phyloP scores from a whole-genome alignment of 2,888 invertebrate species.

The Dendrolimus houi region DNA sequence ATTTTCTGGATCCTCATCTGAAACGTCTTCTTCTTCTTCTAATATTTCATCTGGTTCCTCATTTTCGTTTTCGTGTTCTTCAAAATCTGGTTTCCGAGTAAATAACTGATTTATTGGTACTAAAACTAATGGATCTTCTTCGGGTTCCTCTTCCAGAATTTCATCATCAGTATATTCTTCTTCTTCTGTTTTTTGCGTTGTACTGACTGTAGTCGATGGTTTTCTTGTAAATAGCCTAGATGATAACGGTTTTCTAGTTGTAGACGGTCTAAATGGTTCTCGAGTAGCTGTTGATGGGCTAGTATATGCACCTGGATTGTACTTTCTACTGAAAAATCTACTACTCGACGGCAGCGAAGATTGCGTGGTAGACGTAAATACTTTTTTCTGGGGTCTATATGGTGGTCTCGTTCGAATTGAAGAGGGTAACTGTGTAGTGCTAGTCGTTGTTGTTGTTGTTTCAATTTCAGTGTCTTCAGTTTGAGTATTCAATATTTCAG shows the following conservation, averaged over 20 bases:
- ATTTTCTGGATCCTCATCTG: constrained; percentile 27
- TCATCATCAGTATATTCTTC: constrained; percentile 56
- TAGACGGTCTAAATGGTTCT: constrained; percentile 36
- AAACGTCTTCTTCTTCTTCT: constrained; percentile 31
- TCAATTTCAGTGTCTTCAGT: constrained; percentile 21
- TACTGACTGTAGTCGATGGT: constrained; percentile 56
- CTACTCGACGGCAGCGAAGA: constrained; percentile 46
- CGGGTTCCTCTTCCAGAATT: constrained; percentile 50
- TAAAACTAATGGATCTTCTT: constrained; percentile 54
- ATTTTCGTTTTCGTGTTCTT: constrained; percentile 29
- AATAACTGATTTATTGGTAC: constrained; percentile 63
- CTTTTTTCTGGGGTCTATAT: constrained; percentile 54
- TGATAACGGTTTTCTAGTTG: constrained; percentile 52
- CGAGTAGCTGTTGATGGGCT: constrained; percentile 56
- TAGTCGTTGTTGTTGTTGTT: constrained; percentile 48
- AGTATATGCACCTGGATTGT: constrained; percentile 62
- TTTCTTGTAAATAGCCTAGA: constrained; percentile 50
- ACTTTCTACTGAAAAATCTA: constrained; percentile 66
- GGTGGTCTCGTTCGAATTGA: constrained; percentile 47
- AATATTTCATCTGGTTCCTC: constrained; percentile 28
- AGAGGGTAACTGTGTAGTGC: constrained; percentile 24
- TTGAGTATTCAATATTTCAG: constrained; percentile 21
- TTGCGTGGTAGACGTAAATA: constrained; percentile 62
- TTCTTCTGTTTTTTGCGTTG: constrained; percentile 50
- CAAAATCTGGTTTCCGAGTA: constrained; percentile 49